Evolutionary conservation across 1,140 invertebrate genomes (phyloP), one percentile per base, ranked within the genome.

Genomic region (Macrotrachela quadricornifera): DNA sequence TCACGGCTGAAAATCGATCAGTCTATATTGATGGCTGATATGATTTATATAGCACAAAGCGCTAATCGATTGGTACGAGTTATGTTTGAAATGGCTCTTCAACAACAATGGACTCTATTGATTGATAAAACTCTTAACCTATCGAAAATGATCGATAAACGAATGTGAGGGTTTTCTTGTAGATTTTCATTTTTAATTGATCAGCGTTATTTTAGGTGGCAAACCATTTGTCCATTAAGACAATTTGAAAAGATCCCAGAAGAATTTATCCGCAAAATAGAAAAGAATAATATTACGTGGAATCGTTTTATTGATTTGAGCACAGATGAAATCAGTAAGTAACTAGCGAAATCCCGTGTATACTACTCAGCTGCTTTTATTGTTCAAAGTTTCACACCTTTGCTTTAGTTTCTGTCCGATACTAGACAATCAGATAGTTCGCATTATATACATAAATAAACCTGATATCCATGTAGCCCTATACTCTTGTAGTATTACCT

Each of bases 241-340:
- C 94, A 99, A 67, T 99, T 99, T 66, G 77, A 82, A 41, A 96
- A 96, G 65, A 91, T 97, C 75, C 91, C 91, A 0, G 85, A 92
- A 60, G 91, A 99, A 72, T 85, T 95, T 11, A 79, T 97, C 1
- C 86, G 90, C 61, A 95, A 95, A 63, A 81, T 99, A 48, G 94
- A 99, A 65, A 99, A 97, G 74, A 97, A 97, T 65, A 73, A 72
- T 56, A 69, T 72, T 45, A 62, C 70, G 10, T 75, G 73, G 60
- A 71, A 74, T 56, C 64, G 87, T 45, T 73, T 97, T 0, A 96
- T 94, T 64, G 92, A 99, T 72, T 71, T 97, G 13, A 85, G 86
- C 39, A 86, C 88, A 0, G 87, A 87, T 68, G 92, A 99, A 73
- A 87, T 99, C 49, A 92, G 90, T 2, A 30, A n/a, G n/a, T n/a